Conservation (phyloP, 2,797 vertebrate species). For the Pempheris klunzingeri region DNA sequence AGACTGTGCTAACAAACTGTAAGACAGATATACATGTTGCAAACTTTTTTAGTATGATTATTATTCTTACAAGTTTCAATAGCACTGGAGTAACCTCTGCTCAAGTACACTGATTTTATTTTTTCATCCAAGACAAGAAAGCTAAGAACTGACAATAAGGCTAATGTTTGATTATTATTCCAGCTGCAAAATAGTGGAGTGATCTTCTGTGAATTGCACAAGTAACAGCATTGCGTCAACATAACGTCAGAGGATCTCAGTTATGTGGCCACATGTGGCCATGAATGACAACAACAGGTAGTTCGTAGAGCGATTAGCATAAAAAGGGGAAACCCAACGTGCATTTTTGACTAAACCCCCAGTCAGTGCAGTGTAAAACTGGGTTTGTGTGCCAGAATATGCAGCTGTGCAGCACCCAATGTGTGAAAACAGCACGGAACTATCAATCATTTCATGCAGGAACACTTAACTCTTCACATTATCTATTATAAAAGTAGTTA, state of each 20-base stretch:
- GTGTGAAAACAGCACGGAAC: neutral
- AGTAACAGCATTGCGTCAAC: conserved; percentile 37
- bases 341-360: neutral
- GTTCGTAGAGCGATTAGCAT: conserved; percentile 24
- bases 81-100: neutral
- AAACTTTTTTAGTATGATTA: neutral
- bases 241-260: conserved; percentile 45
- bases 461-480: neutral
- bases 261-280: conserved; percentile 57
- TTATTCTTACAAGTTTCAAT: neutral
- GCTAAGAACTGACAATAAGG: conserved; percentile 27
- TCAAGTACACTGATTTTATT: conserved; percentile 3
- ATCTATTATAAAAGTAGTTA: neutral
- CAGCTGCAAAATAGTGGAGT: conserved; percentile 53
- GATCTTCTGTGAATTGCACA: conserved; percentile 37
- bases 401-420: neutral
- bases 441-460: neutral
- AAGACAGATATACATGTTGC: neutral
- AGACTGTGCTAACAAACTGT: neutral
- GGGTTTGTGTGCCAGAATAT: neutral
- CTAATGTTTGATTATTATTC: conserved; percentile 42
- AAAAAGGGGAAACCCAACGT: conserved; percentile 24
- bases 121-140: neutral
- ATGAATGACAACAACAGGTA: conserved; percentile 56
- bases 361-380: neutral